These are phyloP conservation scores for Campaea margaritaria DNA, from an alignment of 2,888 invertebrate genomes.

Conservation along the genomic window DNA sequence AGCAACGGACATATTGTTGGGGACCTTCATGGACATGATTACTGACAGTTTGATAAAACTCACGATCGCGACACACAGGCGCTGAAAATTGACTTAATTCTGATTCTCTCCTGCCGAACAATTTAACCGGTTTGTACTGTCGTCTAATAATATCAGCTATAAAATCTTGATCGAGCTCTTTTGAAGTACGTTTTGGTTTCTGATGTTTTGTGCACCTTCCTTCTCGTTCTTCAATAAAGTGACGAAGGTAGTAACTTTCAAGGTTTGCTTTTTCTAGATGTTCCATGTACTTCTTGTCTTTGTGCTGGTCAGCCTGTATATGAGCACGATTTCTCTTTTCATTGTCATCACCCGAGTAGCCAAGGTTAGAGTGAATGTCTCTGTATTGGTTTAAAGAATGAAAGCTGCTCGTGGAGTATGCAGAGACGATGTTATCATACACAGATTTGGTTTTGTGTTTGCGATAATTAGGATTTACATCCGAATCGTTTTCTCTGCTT, in stretches of 20 bases:
- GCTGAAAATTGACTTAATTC: constrained; percentile 72
- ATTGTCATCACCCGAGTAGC: constrained; percentile 37
- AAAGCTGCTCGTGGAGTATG: constrained; percentile 59
- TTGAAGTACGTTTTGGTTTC: constrained; percentile 44
- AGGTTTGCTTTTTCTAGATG: constrained; percentile 38
- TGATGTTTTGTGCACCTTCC: constrained; percentile 35
- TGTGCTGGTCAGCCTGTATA: constrained; percentile 35
- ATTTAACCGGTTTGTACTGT: constrained; percentile 71
- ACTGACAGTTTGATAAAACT: constrained; percentile 47
- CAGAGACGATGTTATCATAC: constrained; percentile 48
- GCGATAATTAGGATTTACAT: constrained; percentile 41
- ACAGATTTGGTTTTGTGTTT: constrained; percentile 53
- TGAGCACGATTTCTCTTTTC: constrained; percentile 44
- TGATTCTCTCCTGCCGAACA: constrained; percentile 66
- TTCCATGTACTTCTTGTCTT: constrained; percentile 42
- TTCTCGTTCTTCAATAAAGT: constrained; percentile 41
- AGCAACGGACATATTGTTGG: constrained; percentile 68
- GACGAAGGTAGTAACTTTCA: constrained; percentile 36
- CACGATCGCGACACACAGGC: constrained; percentile 74
- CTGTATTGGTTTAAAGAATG: constrained; percentile 55
- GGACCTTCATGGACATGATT: constrained; percentile 56
- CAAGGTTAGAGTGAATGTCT: constrained; percentile 33
- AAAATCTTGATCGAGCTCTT: constrained; percentile 64
- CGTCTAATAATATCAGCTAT: constrained; percentile 72
- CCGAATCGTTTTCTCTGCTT: constrained; percentile 42